phyloP scores from a whole-genome alignment of 1,140 invertebrate genomes.

The Danaus melanippus region DNA sequence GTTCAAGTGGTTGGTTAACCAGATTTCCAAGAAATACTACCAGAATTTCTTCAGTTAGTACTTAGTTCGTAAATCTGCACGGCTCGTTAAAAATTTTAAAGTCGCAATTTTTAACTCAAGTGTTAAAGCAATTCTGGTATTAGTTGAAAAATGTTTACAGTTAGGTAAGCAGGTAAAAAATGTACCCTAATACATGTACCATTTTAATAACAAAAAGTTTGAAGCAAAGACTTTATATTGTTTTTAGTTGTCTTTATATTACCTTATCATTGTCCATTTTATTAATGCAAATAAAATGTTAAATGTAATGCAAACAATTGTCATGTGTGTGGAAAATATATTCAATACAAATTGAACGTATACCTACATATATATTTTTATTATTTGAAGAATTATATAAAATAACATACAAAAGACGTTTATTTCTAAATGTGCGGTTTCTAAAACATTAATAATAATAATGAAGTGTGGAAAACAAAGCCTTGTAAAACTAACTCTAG shows the following conservation, averaged over 20 bases:
- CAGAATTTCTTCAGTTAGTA: no score
- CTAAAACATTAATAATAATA: no score
- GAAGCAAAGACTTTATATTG: no score
- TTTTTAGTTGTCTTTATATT: no score
- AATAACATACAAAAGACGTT: no score
- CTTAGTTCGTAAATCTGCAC: not conserved
- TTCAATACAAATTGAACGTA: not conserved
- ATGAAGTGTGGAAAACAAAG: conserved; percentile 12
- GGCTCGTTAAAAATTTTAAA: conserved; percentile 11
- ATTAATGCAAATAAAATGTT: no score
- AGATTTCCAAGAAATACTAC: no score
- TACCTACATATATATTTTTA: not conserved
- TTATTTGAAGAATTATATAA: no score
- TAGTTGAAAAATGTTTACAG: conserved; percentile 11
- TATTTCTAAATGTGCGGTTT: no score
- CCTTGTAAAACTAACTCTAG: conserved; percentile 6
- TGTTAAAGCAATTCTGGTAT: conserved; percentile 15
- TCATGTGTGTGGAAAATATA: not conserved
- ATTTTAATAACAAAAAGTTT: no score
- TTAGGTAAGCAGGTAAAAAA: not conserved
- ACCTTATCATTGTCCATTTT: no score
- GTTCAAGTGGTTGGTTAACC: not conserved
- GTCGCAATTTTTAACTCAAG: conserved; percentile 13
- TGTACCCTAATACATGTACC: conserved; percentile 1
- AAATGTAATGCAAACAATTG: no score